These are phyloP conservation scores for Chrysolina americana DNA, from an alignment of 2,888 invertebrate species.

Conservation along the genomic window DNA sequence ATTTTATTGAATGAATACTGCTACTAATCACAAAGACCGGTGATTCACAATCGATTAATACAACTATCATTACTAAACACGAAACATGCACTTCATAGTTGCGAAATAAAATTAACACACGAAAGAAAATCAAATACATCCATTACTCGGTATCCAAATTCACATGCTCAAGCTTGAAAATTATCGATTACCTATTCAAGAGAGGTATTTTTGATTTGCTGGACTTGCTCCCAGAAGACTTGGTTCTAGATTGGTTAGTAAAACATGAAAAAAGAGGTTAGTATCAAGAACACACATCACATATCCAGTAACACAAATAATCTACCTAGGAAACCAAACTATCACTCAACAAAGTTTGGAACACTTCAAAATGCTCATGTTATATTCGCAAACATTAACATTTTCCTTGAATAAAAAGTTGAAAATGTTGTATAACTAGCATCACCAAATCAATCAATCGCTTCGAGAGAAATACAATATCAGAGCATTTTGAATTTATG, in stretches of 20 bases:
- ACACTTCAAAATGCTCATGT: background rate
- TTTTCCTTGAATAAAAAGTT: background rate
- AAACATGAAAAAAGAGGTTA: conserved; percentile 48
- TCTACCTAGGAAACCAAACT: background rate
- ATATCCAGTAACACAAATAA: background rate
- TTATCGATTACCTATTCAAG: conserved; percentile 61
- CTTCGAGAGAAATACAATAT: too few relatives aligned
- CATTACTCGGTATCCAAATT: background rate
- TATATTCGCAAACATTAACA: background rate
- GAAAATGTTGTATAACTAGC: too few relatives aligned
- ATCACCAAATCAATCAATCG: too few relatives aligned
- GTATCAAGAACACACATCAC: conserved; percentile 36
- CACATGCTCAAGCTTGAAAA: conserved; percentile 11
- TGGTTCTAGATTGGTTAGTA: conserved; percentile 60
- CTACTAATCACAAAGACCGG: too few relatives aligned
- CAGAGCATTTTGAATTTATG: background rate
- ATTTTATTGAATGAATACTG: too few relatives aligned
- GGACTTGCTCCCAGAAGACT: conserved; percentile 65
- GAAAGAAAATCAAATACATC: background rate
- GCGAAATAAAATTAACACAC: background rate
- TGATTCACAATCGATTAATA: too few relatives aligned
- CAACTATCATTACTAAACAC: too few relatives aligned
- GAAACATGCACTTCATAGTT: too few relatives aligned
- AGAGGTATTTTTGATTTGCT: conserved; percentile 67
- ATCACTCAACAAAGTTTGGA: background rate